Evolutionary conservation across 2,797 vertebrate species (phyloP).

Genomic region (Phrynocephalus guinanensis): DNA sequence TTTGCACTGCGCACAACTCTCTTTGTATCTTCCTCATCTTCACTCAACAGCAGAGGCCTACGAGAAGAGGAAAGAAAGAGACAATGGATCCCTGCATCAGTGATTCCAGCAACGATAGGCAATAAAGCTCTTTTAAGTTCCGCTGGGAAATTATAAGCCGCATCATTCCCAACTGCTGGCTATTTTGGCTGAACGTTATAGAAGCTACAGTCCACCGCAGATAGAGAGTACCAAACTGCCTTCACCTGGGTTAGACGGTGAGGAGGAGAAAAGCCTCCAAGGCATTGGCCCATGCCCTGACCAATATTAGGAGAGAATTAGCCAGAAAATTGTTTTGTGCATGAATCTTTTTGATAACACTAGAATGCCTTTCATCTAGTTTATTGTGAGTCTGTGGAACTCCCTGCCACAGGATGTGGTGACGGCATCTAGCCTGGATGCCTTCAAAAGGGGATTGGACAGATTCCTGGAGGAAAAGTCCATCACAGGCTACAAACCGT

Average conservation of each 20-base stretch:
- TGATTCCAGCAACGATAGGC: neutral
- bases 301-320: neutral
- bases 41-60: slow-evolving; percentile 88
- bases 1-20: slow-evolving; percentile 93
- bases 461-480: too few species aligned
- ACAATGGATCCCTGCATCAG: neutral
- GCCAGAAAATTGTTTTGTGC: neutral
- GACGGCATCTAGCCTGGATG: too few species aligned
- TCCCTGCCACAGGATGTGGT: too few species aligned
- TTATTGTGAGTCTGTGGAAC: neutral
- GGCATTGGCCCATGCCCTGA: neutral
- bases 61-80: slow-evolving; percentile 14
- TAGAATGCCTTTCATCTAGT: neutral
- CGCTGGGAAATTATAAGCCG: too few species aligned
- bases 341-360: neutral
- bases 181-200: neutral
- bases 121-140: neutral
- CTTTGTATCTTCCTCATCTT: slow-evolving; percentile 94
- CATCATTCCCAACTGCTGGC: neutral
- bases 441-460: too few species aligned
- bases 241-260: neutral
- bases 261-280: neutral
- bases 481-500: too few species aligned
- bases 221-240: neutral
- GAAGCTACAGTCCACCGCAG: neutral